Base-by-base conservation (phyloP, 1,140 invertebrate genomes). In the Neodiprion pinetum region DNA sequence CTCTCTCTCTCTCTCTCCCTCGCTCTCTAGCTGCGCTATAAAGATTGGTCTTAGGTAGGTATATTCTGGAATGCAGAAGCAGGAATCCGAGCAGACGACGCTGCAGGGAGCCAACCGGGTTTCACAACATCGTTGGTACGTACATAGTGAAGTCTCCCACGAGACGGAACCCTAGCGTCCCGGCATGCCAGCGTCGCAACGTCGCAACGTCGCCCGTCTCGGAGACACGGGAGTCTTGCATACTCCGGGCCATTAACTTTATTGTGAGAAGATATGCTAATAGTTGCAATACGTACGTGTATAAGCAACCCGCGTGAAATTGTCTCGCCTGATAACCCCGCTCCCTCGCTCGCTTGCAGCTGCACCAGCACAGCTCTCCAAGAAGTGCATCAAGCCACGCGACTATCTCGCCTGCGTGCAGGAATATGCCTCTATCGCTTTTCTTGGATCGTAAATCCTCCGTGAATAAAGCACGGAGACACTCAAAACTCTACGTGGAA, bases 221-320 rank as follows among this genome's bases (percentile, higher is more conserved):
- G 53, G 53, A 40, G 28, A 40, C 28, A 17, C 53, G 53, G 53
- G 28, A 61, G 28, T 40, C 28, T 40, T 40, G 28, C 28, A 40
- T 40, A 40, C 28, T 40, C 28, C 28, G 65, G 76, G 17, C 71
- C 70, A 71, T 77, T 74, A 73, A 72, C 74, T 77, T 75, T 73
- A 74, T 75, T 75, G 74, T 77, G 76, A 77, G 74, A 77, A 77
- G 76, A 77, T 77, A 77, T 77, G 76, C 76, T 77, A 77, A 77
- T 77, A 48, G 69, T 65, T 74, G 48, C 53, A 61, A 12, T 17
- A 17, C 9, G 28, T 40, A 40, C 28, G 28, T 40, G 53, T 61
- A 17, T 70, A 76, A 49, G 72, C 71, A 75, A 72, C 71, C 48
- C 70, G 71, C 71, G 71, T 69, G 71, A 72, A 75, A 72, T 72